Base-by-base conservation (phyloP, 2,113 vertebrate species). In the Aythya baeri region DNA sequence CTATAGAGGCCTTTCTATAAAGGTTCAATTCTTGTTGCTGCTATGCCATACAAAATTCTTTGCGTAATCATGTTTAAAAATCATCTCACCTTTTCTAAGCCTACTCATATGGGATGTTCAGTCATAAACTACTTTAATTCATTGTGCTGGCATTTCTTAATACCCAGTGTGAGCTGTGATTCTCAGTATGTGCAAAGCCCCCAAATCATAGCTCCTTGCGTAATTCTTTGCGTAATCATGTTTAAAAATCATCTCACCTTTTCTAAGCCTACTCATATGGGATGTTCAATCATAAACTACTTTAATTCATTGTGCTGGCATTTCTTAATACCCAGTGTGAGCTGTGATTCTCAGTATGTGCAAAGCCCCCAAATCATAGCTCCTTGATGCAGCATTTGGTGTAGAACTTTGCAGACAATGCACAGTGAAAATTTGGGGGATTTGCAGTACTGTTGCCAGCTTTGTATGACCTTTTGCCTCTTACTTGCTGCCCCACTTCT, bases 241-340 rank as follows among this genome's bases (percentile, higher is more conserved):
- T 36, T 88, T 91, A 89, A 34, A 92, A 93, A 92, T 72, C 70
- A 92, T 72, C 70, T 83, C 27, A 65, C 17, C 18, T 88, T 89
- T 91, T 73, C 25, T 67, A 67, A 91, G 50, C n/a, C 59, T 93
- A 6, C 21, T 87, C 57, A 49, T 46, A 7, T 89, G 22, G 61
- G 34, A 93, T 44, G 6, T 89, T 93, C 81, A 79, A 9, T 29
- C 89, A 46, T 15, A 75, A 91, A 75, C 49, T 11, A 84, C 52
- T 26, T 68, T 67, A 75, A 78, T 86, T 90, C 61, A 10, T 72
- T 67, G 34, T 41, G 21, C 29, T 49, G 46, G 54, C 34, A 73
- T 50, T 38, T 65, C 13, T 43, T 88, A 79, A 62, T 32, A 62
- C 8, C 14, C 21, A 21, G 23, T 17, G 46, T 27, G 18, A 61